Evolutionary conservation across 2,113 vertebrate species (phyloP).

Genomic region (Barnardius zonarius): DNA sequence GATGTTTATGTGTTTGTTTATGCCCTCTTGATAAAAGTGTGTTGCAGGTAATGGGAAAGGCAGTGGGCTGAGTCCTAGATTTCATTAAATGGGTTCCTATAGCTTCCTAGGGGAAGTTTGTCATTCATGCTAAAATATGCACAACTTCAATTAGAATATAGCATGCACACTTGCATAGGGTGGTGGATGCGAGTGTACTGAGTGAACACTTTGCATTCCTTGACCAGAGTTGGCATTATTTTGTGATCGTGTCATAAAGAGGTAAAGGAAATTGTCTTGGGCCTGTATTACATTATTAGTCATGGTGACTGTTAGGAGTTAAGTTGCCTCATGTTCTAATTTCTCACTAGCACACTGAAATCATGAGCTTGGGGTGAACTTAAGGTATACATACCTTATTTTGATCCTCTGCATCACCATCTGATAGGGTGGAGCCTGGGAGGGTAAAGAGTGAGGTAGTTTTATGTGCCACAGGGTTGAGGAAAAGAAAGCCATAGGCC

Average conservation of each 20-base stretch:
- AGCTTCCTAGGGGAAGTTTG: background rate
- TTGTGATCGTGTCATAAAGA: background rate
- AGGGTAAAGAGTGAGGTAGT: background rate
- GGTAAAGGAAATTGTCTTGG: background rate
- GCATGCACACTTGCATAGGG: background rate
- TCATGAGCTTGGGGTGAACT: background rate
- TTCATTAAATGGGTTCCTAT: background rate
- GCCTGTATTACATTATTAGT: background rate
- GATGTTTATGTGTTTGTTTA: background rate
- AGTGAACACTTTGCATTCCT: background rate
- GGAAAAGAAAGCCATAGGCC: background rate
- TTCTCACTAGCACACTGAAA: background rate
- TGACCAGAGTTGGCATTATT: background rate
- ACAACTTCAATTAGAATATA: background rate
- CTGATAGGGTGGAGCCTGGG: background rate
- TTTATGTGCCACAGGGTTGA: background rate
- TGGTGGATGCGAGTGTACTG: fast-evolving
- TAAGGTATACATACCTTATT: background rate
- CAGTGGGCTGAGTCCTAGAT: background rate
- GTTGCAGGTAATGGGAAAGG: background rate
- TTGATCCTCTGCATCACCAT: background rate
- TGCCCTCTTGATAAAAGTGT: background rate
- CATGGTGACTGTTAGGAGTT: background rate
- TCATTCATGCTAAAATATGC: background rate
- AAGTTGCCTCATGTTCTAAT: background rate